Evolutionary conservation across 2,888 invertebrate species (phyloP), one percentile per base, ranked within the genome.

Genomic region (Dione juno): DNA sequence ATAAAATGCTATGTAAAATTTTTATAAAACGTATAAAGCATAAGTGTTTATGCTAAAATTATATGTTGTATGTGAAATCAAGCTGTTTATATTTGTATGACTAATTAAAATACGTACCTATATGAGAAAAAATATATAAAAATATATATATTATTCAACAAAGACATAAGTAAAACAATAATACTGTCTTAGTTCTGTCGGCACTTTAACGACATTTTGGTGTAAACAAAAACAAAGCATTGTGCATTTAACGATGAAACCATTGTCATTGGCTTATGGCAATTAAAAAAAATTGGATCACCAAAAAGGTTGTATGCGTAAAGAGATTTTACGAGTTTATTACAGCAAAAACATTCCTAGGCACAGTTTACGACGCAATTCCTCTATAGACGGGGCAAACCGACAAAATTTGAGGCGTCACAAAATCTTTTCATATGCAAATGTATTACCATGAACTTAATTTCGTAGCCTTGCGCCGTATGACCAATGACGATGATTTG

Each of bases 391-490:
- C 65, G 48, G 57, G 57, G 21, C 35, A 69, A 61, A 52, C 54
- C 66, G 66, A 41, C 63, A 53, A 45, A 82, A 81, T 80, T 82
- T 87, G 90, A 89, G 89, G 76, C 82, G 83, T 84, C 79, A 81
- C 77, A 77, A 78, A 80, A 80, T 83, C 88, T 88, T 89, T 92
- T 90, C 87, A 85, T 85, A 92, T 92, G 90, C 85, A 86, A 92
- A 92, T 90, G 84, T 78, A 89, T 88, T 87, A 86, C 91, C 87
- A 84, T 85, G 90, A 90, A 91, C 89, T 84, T 82, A 77, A 81
- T 59, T 85, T 77, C 84, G 82, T 45, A 59, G 73, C 82, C 84
- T 82, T 82, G 79, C 84, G 81, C 43, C 85, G 81, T 80, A 88
- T 84, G 82, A 74, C 82, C 82, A 88, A 86, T 84, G 86, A 86